Conservation (phyloP, 2,888 invertebrate genomes). For the Mythimna lalbum region DNA sequence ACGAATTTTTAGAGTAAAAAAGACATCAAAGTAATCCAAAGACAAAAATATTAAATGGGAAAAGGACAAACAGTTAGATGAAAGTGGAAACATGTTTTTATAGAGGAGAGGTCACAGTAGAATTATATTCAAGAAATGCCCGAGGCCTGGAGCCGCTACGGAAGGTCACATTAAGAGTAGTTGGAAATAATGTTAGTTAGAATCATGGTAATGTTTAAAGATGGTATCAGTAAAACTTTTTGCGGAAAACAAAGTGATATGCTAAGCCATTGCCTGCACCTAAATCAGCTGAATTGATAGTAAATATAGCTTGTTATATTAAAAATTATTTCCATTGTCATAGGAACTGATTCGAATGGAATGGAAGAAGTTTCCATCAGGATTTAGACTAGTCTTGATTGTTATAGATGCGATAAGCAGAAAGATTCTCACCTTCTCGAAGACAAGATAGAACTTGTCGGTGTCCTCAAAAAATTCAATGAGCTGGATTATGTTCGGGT, state of each 20-base stretch:
- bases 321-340: background rate
- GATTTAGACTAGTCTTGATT: background rate
- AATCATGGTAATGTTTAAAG: background rate
- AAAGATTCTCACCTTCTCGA: conserved; percentile 94
- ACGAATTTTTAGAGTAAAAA: conserved; percentile 14
- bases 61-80: conserved; percentile 22
- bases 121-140: conserved; percentile 5
- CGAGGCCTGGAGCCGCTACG: background rate
- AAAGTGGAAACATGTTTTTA: conserved; percentile 8
- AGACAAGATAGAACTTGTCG: conserved; percentile 99
- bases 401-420: background rate
- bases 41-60: conserved; percentile 4
- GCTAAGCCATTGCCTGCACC: background rate
- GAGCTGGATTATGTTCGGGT: conserved; percentile 99
- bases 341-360: background rate
- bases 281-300: background rate
- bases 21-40: conserved; percentile 21
- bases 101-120: background rate
- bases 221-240: background rate
- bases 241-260: background rate
- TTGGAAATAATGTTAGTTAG: background rate
- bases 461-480: conserved; percentile 99
- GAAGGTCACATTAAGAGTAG: background rate
- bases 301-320: background rate
- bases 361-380: too few species aligned